Percentiles rank a stretch among this genome's conserved stretches.
phyloP scores from a whole-genome alignment of 2,113 vertebrate genomes.

The Sigmodon hispidus region DNA sequence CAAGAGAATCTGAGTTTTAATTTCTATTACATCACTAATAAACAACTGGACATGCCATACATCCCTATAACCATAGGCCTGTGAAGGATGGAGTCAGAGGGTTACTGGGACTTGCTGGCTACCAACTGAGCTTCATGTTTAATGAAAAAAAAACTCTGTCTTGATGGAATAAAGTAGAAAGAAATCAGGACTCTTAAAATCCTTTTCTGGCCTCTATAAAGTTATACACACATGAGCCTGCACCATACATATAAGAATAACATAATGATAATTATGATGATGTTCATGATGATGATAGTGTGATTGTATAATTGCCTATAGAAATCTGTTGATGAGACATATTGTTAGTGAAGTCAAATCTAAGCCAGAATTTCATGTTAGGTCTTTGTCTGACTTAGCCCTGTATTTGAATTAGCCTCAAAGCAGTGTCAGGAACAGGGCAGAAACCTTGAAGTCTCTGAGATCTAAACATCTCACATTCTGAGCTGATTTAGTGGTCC shows the following conservation, averaged over 20 bases:
- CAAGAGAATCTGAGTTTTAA: background rate
- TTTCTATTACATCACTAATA: background rate
- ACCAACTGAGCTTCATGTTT: background rate
- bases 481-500: background rate
- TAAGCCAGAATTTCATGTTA: background rate
- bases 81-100: no score
- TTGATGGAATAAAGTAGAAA: background rate
- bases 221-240: background rate
- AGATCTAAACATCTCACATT: no score
- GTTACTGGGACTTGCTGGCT: background rate
- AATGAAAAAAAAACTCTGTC: background rate
- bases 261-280: background rate
- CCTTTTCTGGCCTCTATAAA: background rate
- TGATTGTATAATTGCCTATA: background rate
- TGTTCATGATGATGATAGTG: background rate
- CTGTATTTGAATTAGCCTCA: background rate
- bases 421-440: background rate
- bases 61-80: no score
- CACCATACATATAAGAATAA: background rate
- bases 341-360: background rate
- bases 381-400: background rate
- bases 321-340: background rate
- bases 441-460: background rate
- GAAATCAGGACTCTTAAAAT: background rate
- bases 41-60: no score